phyloP scores from a whole-genome alignment of 2,797 vertebrate species.

The Diglossa cyanea region DNA sequence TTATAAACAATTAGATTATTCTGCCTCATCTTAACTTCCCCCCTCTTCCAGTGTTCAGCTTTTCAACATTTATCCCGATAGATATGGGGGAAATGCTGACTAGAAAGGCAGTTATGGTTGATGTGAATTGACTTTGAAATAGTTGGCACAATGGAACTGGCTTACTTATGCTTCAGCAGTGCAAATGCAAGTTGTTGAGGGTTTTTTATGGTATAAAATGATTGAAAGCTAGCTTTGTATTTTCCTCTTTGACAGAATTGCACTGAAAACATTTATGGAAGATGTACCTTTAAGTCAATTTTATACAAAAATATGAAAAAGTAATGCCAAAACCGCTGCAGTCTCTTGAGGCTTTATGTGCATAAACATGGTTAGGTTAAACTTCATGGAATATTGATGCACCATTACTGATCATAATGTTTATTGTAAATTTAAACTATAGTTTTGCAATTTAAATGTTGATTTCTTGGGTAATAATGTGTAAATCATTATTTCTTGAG shows the following conservation, averaged over 20 bases:
- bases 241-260: conserved; percentile 75
- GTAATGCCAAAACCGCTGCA: conserved; percentile 60
- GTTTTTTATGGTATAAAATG: conserved; percentile 49
- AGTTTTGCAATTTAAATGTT: conserved; percentile 69
- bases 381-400: conserved; percentile 64
- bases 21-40: conserved; percentile 42
- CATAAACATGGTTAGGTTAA: conserved; percentile 68
- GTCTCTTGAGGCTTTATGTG: conserved; percentile 72
- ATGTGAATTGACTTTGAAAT: conserved; percentile 31
- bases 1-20: conserved; percentile 40
- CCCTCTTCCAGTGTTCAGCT: conserved; percentile 39
- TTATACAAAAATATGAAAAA: conserved; percentile 72
- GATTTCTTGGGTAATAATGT: conserved; percentile 69
- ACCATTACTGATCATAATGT: conserved; percentile 62
- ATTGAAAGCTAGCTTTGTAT: conserved; percentile 72
- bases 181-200: conserved; percentile 60
- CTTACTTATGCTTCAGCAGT: conserved; percentile 58
- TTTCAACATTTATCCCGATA: conserved; percentile 31
- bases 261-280: conserved; percentile 74
- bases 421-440: conserved; percentile 66
- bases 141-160: conserved; percentile 30
- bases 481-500: conserved; percentile 72
- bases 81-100: not conserved
- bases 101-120: conserved; percentile 23
- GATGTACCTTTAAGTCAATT: conserved; percentile 74